Evolutionary conservation across 2,888 invertebrate genomes (phyloP).

Genomic region (Galeopsomyia nigrocyanea): DNA sequence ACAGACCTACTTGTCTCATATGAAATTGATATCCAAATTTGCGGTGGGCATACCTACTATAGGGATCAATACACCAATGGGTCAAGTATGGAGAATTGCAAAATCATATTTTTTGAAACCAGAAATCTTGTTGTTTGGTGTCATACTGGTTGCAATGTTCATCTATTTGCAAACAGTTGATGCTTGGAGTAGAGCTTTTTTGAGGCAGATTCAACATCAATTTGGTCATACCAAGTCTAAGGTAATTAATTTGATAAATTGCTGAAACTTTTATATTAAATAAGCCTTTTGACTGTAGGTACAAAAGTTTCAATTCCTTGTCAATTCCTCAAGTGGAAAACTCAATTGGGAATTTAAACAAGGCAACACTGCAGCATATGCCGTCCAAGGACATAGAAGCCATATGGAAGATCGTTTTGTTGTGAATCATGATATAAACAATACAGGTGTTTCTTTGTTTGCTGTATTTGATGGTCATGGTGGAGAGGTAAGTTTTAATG

Average conservation of each 20-base stretch:
- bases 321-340: conserved; percentile 64
- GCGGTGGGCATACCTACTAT: conserved; percentile 78
- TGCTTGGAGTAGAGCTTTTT: conserved; percentile 83
- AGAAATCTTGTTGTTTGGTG: conserved; percentile 82
- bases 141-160: conserved; percentile 79
- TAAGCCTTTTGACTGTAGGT: conserved; percentile 50
- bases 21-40: conserved; percentile 86
- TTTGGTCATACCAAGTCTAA: conserved; percentile 74
- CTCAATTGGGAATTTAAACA: conserved; percentile 84
- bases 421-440: conserved; percentile 86
- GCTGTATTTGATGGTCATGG: conserved; percentile 97
- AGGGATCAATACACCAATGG: conserved; percentile 78
- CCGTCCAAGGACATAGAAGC: conserved; percentile 89
- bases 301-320: conserved; percentile 63
- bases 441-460: conserved; percentile 88
- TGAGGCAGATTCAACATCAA: conserved; percentile 80
- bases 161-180: conserved; percentile 88
- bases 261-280: background rate
- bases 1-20: conserved; percentile 84
- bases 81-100: conserved; percentile 84
- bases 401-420: conserved; percentile 97
- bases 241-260: conserved; percentile 51
- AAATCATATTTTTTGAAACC: conserved; percentile 84
- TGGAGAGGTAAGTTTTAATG: conserved; percentile 76
- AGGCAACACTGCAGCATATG: conserved; percentile 86